Conservation (phyloP, 2,888 invertebrate genomes). For the Drosophila incognita region DNA sequence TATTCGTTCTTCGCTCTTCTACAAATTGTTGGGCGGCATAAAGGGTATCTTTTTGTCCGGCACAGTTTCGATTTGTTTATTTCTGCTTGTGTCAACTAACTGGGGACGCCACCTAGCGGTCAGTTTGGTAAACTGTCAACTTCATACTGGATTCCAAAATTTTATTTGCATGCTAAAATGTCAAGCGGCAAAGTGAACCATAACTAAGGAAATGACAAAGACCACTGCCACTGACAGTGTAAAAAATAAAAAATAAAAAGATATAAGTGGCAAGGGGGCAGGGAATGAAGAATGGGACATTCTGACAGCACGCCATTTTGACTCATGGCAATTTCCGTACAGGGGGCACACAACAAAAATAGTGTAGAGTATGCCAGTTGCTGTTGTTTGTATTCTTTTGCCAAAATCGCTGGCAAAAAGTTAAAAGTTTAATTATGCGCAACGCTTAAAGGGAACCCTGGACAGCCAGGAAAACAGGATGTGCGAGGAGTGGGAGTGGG, state of each 20-base stretch:
- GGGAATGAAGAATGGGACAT: slow-evolving; percentile 5
- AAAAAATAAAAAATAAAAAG: background rate
- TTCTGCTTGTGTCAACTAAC: slow-evolving; percentile 8
- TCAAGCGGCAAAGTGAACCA: slow-evolving; percentile 52
- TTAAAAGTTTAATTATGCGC: slow-evolving; percentile 81
- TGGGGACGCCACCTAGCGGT: slow-evolving; percentile 47
- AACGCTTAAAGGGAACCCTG: slow-evolving; percentile 63
- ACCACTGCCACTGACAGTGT: slow-evolving; percentile 38
- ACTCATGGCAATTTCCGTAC: slow-evolving; percentile 75
- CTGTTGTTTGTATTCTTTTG: slow-evolving; percentile 47
- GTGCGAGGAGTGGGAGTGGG: slow-evolving; percentile 5
- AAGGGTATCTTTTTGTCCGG: background rate
- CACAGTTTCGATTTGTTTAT: background rate
- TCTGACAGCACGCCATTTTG: slow-evolving; percentile 61
- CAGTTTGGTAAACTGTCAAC: slow-evolving; percentile 46
- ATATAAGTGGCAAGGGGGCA: background rate
- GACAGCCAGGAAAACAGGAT: slow-evolving; percentile 21
- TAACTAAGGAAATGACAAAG: slow-evolving; percentile 49
- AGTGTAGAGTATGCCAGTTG: slow-evolving; percentile 22
- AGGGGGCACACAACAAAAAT: slow-evolving; percentile 68
- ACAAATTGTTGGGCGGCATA: background rate
- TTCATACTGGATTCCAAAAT: slow-evolving; percentile 47
- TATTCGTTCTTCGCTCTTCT: background rate
- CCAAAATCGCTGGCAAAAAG: slow-evolving; percentile 62
- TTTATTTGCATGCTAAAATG: slow-evolving; percentile 67